Conservation (phyloP, 2,113 vertebrate species). For the Eurypyga helias region DNA sequence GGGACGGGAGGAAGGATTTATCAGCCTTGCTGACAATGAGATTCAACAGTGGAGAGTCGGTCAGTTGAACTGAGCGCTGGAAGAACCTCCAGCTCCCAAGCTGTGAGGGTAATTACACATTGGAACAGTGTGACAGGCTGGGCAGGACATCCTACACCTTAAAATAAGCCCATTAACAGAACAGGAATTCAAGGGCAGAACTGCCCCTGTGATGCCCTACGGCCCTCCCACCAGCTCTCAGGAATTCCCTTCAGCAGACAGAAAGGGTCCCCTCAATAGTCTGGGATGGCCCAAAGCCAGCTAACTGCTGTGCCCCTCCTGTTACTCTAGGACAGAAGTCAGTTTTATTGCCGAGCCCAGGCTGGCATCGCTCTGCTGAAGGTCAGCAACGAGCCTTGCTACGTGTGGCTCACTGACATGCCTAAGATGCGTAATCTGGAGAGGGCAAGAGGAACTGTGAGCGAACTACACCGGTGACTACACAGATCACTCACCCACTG, state of each 20-base stretch:
- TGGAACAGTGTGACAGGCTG: background rate
- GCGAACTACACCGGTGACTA: background rate
- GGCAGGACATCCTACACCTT: background rate
- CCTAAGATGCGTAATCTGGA: background rate
- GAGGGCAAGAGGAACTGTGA: background rate
- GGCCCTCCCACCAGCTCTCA: background rate
- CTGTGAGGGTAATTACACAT: background rate
- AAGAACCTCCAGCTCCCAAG: background rate
- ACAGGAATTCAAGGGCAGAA: background rate
- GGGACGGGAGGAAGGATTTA: background rate
- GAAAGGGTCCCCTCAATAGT: background rate
- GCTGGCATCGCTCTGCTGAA: background rate
- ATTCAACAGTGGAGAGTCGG: background rate
- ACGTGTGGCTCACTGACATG: accelerated
- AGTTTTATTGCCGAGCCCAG: background rate
- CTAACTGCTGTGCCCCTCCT: background rate
- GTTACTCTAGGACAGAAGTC: background rate
- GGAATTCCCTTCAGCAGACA: background rate
- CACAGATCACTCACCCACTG: background rate
- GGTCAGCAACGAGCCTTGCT: accelerated
- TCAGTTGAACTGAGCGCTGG: background rate
- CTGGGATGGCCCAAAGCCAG: background rate
- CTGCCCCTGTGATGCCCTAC: background rate
- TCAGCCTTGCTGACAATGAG: background rate
- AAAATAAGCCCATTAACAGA: background rate